phyloP scores from a whole-genome alignment of 2,113 vertebrate species.

The Lynx canadensis region DNA sequence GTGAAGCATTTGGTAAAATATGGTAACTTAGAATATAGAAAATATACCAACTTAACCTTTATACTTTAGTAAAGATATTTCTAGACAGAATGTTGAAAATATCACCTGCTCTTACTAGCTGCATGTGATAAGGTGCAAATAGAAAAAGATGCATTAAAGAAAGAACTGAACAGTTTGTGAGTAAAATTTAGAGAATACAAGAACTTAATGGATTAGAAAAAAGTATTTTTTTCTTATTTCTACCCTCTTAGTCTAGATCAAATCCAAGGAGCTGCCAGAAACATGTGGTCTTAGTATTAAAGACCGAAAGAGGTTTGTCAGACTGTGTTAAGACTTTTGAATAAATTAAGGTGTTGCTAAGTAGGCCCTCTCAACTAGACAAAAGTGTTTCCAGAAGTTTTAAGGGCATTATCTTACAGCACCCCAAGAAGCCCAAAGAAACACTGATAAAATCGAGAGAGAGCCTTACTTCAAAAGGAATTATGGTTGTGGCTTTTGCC shows the following conservation, averaged over 20 bases:
- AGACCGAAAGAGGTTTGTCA: not conserved
- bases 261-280: not conserved
- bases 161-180: not conserved
- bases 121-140: not conserved
- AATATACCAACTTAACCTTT: conserved; percentile 8
- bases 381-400: not conserved
- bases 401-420: not conserved
- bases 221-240: not conserved
- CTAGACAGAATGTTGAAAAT: conserved; percentile 11
- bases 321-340: not conserved
- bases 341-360: not conserved
- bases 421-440: not conserved
- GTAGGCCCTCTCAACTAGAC: not conserved
- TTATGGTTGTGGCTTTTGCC: not conserved
- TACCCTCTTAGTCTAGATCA: not conserved
- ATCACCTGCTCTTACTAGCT: not conserved
- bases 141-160: not conserved
- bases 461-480: not conserved
- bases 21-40: not conserved
- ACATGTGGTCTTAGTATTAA: not conserved
- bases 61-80: not conserved
- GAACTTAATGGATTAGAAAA: not conserved
- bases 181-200: not conserved
- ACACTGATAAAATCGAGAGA: not conserved
- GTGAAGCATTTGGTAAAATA: not conserved